Base-by-base conservation (phyloP, 2,797 vertebrate genomes). In the Pempheris klunzingeri region DNA sequence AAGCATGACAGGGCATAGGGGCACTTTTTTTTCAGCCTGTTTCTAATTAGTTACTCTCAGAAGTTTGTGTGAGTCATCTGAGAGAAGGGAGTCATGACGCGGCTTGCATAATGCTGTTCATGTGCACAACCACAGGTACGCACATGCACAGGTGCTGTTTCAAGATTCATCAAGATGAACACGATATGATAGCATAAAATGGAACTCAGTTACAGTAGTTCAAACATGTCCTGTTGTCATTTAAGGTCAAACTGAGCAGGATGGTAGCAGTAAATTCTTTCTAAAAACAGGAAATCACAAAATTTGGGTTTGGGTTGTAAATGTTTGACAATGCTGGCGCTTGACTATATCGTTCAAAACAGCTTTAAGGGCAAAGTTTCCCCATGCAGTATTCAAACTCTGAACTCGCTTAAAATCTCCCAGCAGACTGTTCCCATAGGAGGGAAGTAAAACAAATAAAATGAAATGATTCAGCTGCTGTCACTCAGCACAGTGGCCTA, bases 31-130 rank as follows among this genome's bases (percentile, higher is more conserved):
- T 65, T 50, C 20, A 55, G 83, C 43, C 75, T 79, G 81, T 85
- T 88, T 82, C 60, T 74, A 66, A 85, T 84, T 70, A 80, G 34
- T 65, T 81, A 20, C 30, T 68, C 44, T 69, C 18, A 58, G 36
- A 73, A 11, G 61, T 50, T 49, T 67, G 55, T 54, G 32, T 90
- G 85, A 91, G 46, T 89, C 87, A 92, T 58, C 65, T 14, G 43
- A 46, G 62, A 74, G 38, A 20, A n/a, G 32, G 15, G 30, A 81
- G 41, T 73, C 61, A 47, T 71, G 43, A 73, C 39, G 50, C n/a
- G 0, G 54, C 54, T 79, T 82, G 66, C 54, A 52, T 13, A 73
- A 46, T 17, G 11, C 15, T 43, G 28, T 41, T 72, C 20, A 11
- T 22, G 32, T 61, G 32, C 74, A 77, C 4, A n/a, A 17, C 53